These are phyloP conservation scores for Acanthiza pusilla DNA, from an alignment of 2,797 vertebrate species.

Conservation along the genomic window DNA sequence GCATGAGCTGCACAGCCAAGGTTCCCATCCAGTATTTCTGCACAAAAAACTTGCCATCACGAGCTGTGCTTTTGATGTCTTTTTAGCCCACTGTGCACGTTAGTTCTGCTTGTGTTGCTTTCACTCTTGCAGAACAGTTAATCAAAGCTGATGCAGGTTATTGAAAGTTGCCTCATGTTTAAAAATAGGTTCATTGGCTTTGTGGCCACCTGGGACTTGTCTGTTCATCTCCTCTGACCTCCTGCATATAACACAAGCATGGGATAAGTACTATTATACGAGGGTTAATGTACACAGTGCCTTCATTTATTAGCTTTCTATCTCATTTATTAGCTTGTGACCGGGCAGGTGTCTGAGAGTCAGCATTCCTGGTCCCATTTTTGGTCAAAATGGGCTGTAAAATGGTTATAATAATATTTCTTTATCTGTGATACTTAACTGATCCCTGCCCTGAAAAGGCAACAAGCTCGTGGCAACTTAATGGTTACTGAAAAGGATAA, in stretches of 20 bases:
- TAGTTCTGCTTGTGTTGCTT: conserved; percentile 52
- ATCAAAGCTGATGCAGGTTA: conserved; percentile 41
- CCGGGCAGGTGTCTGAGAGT: conserved; percentile 10
- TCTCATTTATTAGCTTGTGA: conserved; percentile 28
- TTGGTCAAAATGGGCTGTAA: conserved; percentile 14
- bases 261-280: not conserved
- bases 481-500: conserved; percentile 45
- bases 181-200: not conserved
- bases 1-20: not conserved
- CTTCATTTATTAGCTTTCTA: conserved; percentile 29
- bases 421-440: conserved; percentile 19
- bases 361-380: conserved; percentile 3
- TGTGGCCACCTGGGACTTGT: not conserved
- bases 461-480: not conserved
- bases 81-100: conserved; percentile 14
- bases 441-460: conserved; percentile 5
- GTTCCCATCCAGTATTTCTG: not conserved
- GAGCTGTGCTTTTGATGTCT: not conserved
- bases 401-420: conserved; percentile 33
- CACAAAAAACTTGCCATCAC: not conserved
- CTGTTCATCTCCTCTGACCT: conserved; percentile 35
- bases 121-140: conserved; percentile 52
- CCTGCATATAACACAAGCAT: not conserved
- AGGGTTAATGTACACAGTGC: not conserved
- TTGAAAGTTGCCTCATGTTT: conserved; percentile 18